These are phyloP conservation scores for Sebastes hopkinsi DNA, from an alignment of 2,797 vertebrate genomes.

Conservation along the genomic window DNA sequence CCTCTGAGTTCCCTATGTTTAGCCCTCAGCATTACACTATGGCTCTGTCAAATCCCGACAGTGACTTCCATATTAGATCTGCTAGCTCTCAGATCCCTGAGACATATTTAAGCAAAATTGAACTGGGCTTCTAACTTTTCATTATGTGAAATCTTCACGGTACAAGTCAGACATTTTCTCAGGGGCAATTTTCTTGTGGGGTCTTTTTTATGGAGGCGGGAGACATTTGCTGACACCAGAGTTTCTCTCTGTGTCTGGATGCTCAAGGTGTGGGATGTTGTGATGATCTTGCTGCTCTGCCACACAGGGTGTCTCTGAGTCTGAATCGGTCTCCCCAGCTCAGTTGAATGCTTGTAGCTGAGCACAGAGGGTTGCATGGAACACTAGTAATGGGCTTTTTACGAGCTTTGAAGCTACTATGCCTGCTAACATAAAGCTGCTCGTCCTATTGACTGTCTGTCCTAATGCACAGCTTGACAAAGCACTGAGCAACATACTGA, in stretches of 20 bases:
- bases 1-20: conserved; percentile 56
- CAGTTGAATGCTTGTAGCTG: conserved; percentile 51
- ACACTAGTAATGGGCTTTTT: conserved; percentile 69
- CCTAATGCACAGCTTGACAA: conserved; percentile 43
- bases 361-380: conserved; percentile 42
- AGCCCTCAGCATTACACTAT: conserved; percentile 54
- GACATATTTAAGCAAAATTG: conserved; percentile 71
- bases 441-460: conserved; percentile 44
- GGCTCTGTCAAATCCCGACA: conserved; percentile 68
- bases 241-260: conserved; percentile 52
- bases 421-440: conserved; percentile 54
- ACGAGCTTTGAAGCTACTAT: conserved; percentile 64
- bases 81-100: conserved; percentile 62
- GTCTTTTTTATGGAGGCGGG: conserved; percentile 47
- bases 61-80: conserved; percentile 70
- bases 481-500: conserved; percentile 33
- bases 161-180: conserved; percentile 53
- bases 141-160: conserved; percentile 67
- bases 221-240: conserved; percentile 63
- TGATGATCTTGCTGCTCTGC: conserved; percentile 62
- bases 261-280: conserved; percentile 61
- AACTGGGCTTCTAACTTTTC: conserved; percentile 69
- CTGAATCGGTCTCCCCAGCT: conserved; percentile 63
- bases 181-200: conserved; percentile 49
- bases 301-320: conserved; percentile 43